A percentile compares a stretch with the other conserved stretches of the same genome.
Evolutionary conservation across 2,797 vertebrate genomes (phyloP).

Genomic region (Helarctos malayanus): DNA sequence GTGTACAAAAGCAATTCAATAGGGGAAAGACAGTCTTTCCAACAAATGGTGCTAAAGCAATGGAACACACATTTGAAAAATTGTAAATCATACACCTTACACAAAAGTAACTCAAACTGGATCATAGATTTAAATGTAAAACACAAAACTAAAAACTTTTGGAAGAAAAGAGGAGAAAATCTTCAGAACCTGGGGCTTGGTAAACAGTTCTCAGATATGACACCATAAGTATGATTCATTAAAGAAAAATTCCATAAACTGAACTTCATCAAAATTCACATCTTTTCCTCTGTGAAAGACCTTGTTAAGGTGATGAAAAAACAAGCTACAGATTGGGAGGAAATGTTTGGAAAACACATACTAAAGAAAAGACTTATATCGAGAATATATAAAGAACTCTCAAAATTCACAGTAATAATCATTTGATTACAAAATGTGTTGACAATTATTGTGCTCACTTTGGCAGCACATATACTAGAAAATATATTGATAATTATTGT

Average conservation of each 20-base stretch:
- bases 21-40: background rate
- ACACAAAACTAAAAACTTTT: background rate
- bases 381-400: background rate
- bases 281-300: background rate
- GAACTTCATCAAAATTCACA: conserved; percentile 9
- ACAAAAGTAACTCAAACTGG: background rate
- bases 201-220: background rate
- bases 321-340: background rate
- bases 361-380: background rate
- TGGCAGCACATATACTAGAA: background rate
- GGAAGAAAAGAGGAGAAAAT: background rate
- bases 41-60: background rate
- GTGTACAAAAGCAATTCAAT: background rate
- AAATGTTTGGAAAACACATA: background rate
- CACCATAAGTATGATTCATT: background rate
- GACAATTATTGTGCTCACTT: background rate
- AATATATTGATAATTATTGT: background rate
- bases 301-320: background rate
- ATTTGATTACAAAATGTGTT: background rate
- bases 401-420: background rate
- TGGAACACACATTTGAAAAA: background rate
- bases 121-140: background rate
- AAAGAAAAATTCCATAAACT: background rate
- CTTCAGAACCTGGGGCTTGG: background rate
- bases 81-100: background rate